Evolutionary conservation across 2,113 vertebrate species (phyloP).

Genomic region (Rhinolophus sinicus): DNA sequence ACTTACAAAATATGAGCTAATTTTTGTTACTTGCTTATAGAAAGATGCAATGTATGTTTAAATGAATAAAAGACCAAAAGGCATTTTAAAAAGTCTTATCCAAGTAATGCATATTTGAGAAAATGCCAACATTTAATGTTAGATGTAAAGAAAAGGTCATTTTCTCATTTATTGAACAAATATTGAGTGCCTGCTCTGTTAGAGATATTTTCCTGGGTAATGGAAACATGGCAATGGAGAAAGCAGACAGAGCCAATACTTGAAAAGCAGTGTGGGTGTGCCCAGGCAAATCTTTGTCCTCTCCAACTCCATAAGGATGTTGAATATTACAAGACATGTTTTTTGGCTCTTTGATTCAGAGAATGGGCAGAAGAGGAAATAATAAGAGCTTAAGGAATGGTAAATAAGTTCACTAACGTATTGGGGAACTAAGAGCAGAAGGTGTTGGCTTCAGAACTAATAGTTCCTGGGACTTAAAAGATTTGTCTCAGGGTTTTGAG

Average conservation of each 20-base stretch:
- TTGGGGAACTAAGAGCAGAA: background rate
- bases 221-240: background rate
- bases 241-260: background rate
- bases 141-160: background rate
- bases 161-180: background rate
- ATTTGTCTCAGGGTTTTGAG: background rate
- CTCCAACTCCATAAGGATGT: background rate
- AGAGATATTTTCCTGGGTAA: background rate
- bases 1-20: background rate
- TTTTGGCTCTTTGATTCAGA: background rate
- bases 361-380: background rate
- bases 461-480: background rate
- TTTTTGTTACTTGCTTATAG: background rate
- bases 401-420: background rate
- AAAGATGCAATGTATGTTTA: background rate
- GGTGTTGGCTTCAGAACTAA: background rate
- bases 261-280: background rate
- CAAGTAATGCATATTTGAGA: background rate
- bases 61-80: background rate
- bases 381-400: background rate
- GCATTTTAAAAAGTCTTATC: background rate
- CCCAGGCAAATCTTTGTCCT: background rate
- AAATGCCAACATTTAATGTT: background rate
- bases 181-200: background rate
- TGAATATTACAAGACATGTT: background rate